Conservation (phyloP, 2,113 vertebrate species). For the Delphinapterus leucas region DNA sequence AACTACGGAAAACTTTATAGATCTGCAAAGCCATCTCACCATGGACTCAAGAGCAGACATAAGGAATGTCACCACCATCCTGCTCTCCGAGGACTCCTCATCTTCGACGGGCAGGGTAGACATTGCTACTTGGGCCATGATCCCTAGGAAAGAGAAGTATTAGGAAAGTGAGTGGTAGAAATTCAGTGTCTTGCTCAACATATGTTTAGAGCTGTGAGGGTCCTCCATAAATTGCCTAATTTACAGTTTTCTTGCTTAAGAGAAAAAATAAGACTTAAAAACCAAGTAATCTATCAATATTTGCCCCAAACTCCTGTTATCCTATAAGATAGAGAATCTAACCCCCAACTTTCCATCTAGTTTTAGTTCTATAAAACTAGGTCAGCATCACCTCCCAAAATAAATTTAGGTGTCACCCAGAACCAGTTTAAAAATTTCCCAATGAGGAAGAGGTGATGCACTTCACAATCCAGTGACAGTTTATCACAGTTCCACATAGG, state of each 20-base stretch:
- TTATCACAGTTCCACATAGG: background rate
- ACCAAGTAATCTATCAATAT: background rate
- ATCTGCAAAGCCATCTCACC: slow-evolving; percentile 72
- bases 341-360: background rate
- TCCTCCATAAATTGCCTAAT: background rate
- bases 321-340: background rate
- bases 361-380: background rate
- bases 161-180: background rate
- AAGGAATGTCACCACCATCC: slow-evolving; percentile 84
- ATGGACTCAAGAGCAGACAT: slow-evolving; percentile 88
- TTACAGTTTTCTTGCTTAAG: background rate
- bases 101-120: slow-evolving; percentile 52
- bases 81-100: slow-evolving; percentile 81
- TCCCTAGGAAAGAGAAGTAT: slow-evolving; percentile 62
- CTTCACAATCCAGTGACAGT: background rate
- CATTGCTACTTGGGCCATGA: slow-evolving; percentile 79
- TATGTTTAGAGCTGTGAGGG: background rate
- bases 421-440: background rate
- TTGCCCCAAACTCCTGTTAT: background rate
- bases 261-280: background rate
- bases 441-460: background rate
- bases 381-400: background rate
- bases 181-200: background rate
- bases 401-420: background rate
- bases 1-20: background rate